Conservation (phyloP, 2,888 invertebrate genomes). For the Scaptomyza polygonia region DNA sequence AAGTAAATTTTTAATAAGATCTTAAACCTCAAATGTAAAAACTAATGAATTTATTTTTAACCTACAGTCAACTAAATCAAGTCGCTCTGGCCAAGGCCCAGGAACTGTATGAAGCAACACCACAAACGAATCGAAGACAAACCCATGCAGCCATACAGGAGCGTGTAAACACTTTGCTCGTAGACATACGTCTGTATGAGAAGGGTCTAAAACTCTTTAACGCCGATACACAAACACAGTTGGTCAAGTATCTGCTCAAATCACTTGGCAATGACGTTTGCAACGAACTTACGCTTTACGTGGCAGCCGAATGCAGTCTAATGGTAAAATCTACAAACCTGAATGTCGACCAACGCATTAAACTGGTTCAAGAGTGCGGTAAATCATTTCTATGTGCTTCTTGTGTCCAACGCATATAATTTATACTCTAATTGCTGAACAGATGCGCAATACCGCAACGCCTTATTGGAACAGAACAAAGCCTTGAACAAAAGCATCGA, state of each 20-base stretch:
- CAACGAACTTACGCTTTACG: constrained; percentile 91
- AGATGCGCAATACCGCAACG: constrained; percentile 88
- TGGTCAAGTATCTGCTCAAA: constrained; percentile 93
- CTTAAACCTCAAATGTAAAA: not conserved
- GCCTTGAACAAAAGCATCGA: constrained; percentile 90
- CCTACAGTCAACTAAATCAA: constrained; percentile 87
- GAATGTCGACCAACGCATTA: constrained; percentile 88
- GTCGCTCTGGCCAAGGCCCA: constrained; percentile 88
- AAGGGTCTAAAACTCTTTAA: constrained; percentile 90
- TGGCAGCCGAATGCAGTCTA: constrained; percentile 90
- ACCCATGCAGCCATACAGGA: constrained; percentile 93
- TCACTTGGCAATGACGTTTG: constrained; percentile 92
- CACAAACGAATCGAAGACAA: constrained; percentile 90
- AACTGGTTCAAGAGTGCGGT: constrained; percentile 88
- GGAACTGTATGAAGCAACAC: constrained; percentile 89
- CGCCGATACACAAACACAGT: constrained; percentile 87
- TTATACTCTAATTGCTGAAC: constrained; percentile 46
- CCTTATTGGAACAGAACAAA: constrained; percentile 88
- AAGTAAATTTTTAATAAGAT: constrained; percentile 84
- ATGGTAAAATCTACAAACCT: constrained; percentile 85
- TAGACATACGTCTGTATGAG: constrained; percentile 91
- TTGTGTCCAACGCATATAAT: not conserved
- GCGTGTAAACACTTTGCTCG: constrained; percentile 90
- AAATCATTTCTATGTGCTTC: constrained; percentile 18
- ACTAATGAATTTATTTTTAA: not conserved